Evolutionary conservation across 2,797 vertebrate genomes (phyloP).

Genomic region (Carapus acus): DNA sequence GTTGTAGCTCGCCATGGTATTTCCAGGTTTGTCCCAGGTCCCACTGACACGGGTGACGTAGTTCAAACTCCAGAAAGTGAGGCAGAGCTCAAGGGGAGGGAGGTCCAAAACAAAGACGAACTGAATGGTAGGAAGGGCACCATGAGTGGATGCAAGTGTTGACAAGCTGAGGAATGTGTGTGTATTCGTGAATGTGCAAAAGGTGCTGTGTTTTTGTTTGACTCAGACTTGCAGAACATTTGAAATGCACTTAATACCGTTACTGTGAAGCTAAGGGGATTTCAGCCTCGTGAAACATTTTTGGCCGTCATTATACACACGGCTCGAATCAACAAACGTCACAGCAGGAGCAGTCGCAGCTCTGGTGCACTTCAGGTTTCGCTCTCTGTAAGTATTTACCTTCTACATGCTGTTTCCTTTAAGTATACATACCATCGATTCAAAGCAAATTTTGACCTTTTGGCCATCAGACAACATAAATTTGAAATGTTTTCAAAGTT

Average conservation of each 20-base stretch:
- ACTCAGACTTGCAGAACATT: conserved; percentile 23
- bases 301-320: neutral
- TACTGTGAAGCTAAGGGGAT: too few species aligned
- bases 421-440: too few species aligned
- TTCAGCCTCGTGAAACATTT: too few species aligned
- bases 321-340: too few species aligned
- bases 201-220: conserved; percentile 3
- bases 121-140: conserved; percentile 21
- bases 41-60: conserved; percentile 9
- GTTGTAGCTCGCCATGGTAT: neutral
- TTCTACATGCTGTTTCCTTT: conserved; percentile 17
- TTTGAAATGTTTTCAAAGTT: too few species aligned
- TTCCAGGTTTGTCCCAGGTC: conserved; percentile 8
- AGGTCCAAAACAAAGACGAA: conserved; percentile 9
- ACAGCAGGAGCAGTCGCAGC: too few species aligned
- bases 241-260: too few species aligned
- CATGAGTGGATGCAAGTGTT: conserved; percentile 48
- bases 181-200: conserved; percentile 21
- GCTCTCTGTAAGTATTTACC: conserved; percentile 55
- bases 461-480: too few species aligned
- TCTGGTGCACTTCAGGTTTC: too few species aligned
- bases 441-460: too few species aligned
- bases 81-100: conserved; percentile 11
- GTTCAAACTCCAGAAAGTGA: conserved; percentile 25
- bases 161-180: conserved; percentile 62